Evolutionary conservation across 2,888 invertebrate genomes (phyloP), one percentile per base, ranked within the genome.

Genomic region (Bugula neritina): DNA sequence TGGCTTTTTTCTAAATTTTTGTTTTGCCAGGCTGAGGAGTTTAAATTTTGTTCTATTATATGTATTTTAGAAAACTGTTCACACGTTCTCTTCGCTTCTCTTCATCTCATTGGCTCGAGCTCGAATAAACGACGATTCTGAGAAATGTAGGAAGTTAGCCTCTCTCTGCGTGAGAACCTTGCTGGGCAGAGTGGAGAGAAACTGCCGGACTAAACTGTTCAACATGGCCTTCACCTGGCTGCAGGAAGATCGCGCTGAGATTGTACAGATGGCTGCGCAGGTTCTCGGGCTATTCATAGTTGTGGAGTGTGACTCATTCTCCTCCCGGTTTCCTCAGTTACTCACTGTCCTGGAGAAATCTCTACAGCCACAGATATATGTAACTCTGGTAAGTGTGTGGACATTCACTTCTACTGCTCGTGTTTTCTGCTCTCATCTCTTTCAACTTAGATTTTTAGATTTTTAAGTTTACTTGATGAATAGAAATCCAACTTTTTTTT

Each of bases 41-140:
- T 43, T 43, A 10, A 17, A 43, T 17, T 43, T 43, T 43, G 43
- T 43, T 43, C 43, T 43, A 43, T 43, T 17, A 43, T 43, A 69
- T 71, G 63, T 69, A 43, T 79, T 79, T 54, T 84, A 92, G 90
- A 84, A 86, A 34, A 85, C 88, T 57, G 82, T 92, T 27, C 84
- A 86, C 0, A 85, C 87, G 55, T 88, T 63, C 63, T 63, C 63
- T 13, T 52, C 55, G 2, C 23, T 13, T 10, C 87, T 95, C 25
- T 89, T 93, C 71, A 83, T 94, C 0, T 89, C 91, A 0, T 84
- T 95, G 31, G 90, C 92, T 13, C 89, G 90, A 0, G 87, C 91
- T 70, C 87, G 96, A 80, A 87, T 93, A 13, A 92, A 94, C 80
- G 96, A 97, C 78, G 89, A 90, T 1, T 90, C 90, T 52, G 87